A percentile compares a stretch with the other conserved stretches of the same genome.
Evolutionary conservation across 2,888 invertebrate genomes (phyloP).

Genomic region (Dysmachus trigonus): DNA sequence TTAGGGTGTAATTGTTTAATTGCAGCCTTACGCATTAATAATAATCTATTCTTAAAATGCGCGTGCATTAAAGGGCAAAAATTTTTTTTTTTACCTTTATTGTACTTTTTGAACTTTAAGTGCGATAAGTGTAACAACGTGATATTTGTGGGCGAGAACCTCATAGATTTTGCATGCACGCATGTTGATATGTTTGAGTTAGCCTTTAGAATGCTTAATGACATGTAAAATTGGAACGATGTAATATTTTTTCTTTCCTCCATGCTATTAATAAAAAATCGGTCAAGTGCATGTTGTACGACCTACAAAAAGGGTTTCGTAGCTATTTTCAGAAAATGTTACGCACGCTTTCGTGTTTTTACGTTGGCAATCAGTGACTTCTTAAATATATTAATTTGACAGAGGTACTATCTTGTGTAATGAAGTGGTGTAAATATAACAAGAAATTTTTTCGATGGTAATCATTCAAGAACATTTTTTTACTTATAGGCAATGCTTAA

Average conservation of each 20-base stretch:
- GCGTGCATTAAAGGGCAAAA: background rate
- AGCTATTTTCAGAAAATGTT: background rate
- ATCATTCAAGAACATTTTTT: background rate
- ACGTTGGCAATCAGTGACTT: background rate
- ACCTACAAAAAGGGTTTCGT: background rate
- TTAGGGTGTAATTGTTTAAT: background rate
- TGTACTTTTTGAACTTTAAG: background rate
- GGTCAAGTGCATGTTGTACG: background rate
- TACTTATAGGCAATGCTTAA: too few species aligned
- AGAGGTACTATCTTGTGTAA: background rate
- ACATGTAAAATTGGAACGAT: background rate
- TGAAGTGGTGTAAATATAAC: background rate
- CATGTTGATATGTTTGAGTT: background rate
- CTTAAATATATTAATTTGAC: background rate
- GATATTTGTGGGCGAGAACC: background rate
- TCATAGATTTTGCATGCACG: background rate
- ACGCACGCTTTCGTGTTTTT: background rate
- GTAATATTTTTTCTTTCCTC: background rate
- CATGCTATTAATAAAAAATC: background rate
- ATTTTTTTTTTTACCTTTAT: background rate
- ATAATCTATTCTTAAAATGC: background rate
- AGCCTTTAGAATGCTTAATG: background rate
- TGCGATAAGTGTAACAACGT: background rate
- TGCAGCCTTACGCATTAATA: background rate
- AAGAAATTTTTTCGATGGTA: background rate